Evolutionary conservation across 2,888 invertebrate species (phyloP), one percentile per base, ranked within the genome.

Genomic region (Oegoconia quadripuncta): DNA sequence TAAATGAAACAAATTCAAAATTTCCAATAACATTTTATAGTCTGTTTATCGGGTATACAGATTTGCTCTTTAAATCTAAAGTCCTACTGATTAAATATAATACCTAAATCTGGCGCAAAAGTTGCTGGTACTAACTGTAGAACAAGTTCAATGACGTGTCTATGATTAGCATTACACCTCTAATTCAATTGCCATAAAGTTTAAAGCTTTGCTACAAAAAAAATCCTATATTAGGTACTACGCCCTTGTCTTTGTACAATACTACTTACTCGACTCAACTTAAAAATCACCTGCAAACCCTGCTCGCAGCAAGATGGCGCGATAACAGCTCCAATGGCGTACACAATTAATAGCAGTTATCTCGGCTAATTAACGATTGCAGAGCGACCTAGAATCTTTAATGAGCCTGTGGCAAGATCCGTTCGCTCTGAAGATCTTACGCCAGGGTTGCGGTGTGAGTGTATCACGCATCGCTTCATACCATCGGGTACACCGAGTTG

Each of bases 321-420:
- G 84, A 83, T 82, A 80, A 59, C 46, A 34, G 58, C 61, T 65
- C 78, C 75, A 80, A 78, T 80, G 80, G 78, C 76, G 73, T 74
- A 79, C 74, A 77, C 83, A 84, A 86, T 86, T 84, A 86, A 86
- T 86, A 79, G 80, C 59, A 80, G 74, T 82, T 84, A 86, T 81
- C 84, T 83, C 64, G 44, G 50, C 77, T 86, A 86, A 86, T 86
- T 86, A 86, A 78, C 72, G 72, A 83, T 84, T 83, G 83, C 82
- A 75, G 64, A 62, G 59, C 75, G 83, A 80, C 84, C 86, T 86
- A 86, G 86, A 84, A 86, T 84, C 76, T 75, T 69, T 81, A 86
- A 84, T 83, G 83, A 84, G 86, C 51, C 74, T 81, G 78, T 49
- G 64, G 84, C 69, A 83, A 84, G 82, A 83, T 83, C 82, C 84